Percentiles rank a stretch among this genome's conserved stretches.
Conservation (phyloP, 2,113 vertebrate genomes). For the Urocolius indicus region DNA sequence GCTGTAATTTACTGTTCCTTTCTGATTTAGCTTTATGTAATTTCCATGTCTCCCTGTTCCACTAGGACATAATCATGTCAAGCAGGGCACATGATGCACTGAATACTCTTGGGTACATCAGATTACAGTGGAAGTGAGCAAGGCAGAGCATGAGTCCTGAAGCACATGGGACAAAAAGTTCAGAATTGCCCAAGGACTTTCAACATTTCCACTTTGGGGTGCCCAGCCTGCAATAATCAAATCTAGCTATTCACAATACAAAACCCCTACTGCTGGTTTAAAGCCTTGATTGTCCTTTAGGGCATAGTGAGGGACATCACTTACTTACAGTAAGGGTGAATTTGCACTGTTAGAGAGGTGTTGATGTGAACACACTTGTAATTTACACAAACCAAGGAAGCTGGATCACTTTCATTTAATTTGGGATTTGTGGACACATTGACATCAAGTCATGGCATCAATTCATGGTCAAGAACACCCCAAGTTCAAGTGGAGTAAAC, state of each 20-base stretch:
- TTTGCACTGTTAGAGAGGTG: too few species aligned
- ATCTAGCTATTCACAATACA: background rate
- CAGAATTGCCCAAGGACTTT: background rate
- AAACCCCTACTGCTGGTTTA: background rate
- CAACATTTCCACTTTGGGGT: background rate
- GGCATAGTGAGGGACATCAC: fast-evolving
- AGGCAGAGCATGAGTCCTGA: background rate
- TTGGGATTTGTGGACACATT: background rate
- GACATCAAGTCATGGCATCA: background rate
- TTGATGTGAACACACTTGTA: background rate
- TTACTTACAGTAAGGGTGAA: background rate
- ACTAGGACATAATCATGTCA: background rate
- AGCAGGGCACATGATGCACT: fast-evolving
- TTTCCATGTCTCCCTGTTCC: background rate
- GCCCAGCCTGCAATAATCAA: background rate
- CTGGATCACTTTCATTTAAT: background rate
- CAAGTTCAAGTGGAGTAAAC: background rate
- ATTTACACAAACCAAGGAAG: background rate
- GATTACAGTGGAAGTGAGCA: background rate
- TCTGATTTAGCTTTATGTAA: background rate
- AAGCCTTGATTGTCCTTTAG: background rate
- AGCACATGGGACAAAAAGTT: background rate
- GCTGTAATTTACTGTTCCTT: background rate
- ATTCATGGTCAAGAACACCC: background rate
- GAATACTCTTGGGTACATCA: background rate